Conservation (phyloP, 2,888 invertebrate species). For the Calameuta filiformis region DNA sequence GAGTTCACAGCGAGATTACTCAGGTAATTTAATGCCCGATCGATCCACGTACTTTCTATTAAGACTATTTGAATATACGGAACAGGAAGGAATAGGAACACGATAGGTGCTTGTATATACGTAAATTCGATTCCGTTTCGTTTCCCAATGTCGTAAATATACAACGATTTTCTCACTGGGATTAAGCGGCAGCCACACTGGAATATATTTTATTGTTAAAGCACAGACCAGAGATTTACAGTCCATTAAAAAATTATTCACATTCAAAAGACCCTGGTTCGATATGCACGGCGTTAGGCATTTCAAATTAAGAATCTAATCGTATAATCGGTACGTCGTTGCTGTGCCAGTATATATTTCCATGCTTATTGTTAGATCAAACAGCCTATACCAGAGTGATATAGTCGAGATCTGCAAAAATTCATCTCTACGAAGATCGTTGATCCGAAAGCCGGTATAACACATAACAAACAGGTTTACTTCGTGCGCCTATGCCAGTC, state of each 20-base stretch:
- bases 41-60: not conserved
- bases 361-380: not conserved
- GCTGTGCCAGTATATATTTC: not conserved
- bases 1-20: not conserved
- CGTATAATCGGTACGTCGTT: not conserved
- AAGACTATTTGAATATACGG: not conserved
- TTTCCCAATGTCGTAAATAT: too few species aligned
- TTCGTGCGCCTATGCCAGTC: constrained; percentile 33
- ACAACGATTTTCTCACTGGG: not conserved
- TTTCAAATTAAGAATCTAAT: not conserved
- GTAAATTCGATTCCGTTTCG: not conserved
- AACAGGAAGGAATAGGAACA: not conserved
- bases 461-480: constrained; percentile 48
- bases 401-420: not conserved
- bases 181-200: not conserved
- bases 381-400: not conserved
- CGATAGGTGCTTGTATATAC: not conserved
- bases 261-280: not conserved
- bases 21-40: not conserved
- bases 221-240: too few species aligned
- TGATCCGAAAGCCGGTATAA: constrained; percentile 12
- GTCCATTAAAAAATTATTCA: not conserved
- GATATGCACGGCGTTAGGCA: not conserved
- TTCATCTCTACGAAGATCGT: constrained; percentile 3
- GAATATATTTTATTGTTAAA: too few species aligned